Base-by-base conservation (phyloP, 2,888 invertebrate species). In the Gonocerus acuteangulatus region DNA sequence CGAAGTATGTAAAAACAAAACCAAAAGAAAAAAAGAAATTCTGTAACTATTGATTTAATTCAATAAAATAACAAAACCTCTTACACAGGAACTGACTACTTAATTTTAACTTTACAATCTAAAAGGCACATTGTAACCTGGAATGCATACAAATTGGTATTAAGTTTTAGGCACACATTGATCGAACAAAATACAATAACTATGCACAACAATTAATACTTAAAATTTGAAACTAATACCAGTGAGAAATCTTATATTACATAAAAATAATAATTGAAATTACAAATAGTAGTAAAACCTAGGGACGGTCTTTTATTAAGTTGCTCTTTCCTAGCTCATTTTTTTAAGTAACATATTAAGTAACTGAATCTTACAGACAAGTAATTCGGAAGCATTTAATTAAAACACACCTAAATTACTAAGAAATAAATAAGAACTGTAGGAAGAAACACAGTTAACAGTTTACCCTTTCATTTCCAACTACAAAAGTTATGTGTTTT, bases 111-210 rank as follows among this genome's bases (percentile, higher is more conserved):
- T 22, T 15, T 27, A 36, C 4, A 42, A 34, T 45, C 32, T 51
- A 51, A 51, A 51, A 51, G 51, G 51, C 51, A 51, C 51, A 36
- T 36, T 27, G 9, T 34, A 15, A 51, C 51, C 51, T 51, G 51
- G 51, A 51, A 51, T 51, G 51, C 51, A 51, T 51, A 51, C 32
- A 34, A 11, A 34, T 51, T 3, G 51, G 18, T 34, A 51, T 51
- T 34, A 51, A 48, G 32, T 34, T 18, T 51, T 34, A 51, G 51
- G 34, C 36, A 49, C 32, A 51, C 27, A 22, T n/a, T 27, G 23
- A 27, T 27, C 7, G 32, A 51, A 51, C 34, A 34, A 27, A n/a
- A 34, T 34, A 51, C n/a, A 51, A 32, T 34, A 51, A 51, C 32
- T 34, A 51, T 51, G 13, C 27, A 6, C 9, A 27, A 51, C 34